These are phyloP conservation scores for Poecilia velifera DNA, from an alignment of 2,797 vertebrate species.

Conservation along the genomic window DNA sequence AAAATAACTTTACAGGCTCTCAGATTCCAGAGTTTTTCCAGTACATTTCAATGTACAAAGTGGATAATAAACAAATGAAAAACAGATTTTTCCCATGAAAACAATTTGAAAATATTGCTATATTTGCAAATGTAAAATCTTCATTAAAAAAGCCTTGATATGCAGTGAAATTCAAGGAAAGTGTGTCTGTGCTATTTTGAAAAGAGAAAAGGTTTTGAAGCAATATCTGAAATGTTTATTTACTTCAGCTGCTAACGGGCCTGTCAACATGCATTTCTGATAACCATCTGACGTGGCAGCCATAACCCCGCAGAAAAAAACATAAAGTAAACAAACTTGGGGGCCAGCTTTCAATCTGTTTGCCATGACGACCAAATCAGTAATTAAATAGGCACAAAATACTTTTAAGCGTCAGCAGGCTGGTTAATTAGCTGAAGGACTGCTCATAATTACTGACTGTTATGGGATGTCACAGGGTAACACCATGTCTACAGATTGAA, in stretches of 20 bases:
- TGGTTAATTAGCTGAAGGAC: slow-evolving; percentile 9
- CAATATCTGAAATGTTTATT: not conserved
- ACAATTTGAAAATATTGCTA: not conserved
- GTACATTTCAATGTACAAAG: slow-evolving; percentile 13
- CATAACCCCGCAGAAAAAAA: slow-evolving; percentile 2
- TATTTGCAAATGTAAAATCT: slow-evolving; percentile 7
- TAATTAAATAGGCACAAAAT: not conserved
- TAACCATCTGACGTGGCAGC: not conserved
- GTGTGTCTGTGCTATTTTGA: not conserved
- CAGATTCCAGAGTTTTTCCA: slow-evolving; percentile 28
- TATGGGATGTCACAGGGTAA: not conserved
- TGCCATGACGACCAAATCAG: not conserved
- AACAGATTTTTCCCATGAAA: slow-evolving; percentile 39
- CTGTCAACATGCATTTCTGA: not conserved
- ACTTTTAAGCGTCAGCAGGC: not conserved
- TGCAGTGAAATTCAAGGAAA: not conserved
- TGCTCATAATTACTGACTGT: not conserved
- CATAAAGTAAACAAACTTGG: not conserved
- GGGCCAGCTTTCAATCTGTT: not conserved
- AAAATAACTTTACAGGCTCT: no score
- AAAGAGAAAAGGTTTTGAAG: not conserved
- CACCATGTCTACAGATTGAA: not conserved
- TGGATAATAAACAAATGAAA: slow-evolving; percentile 22
- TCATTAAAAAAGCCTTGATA: not conserved
- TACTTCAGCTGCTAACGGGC: not conserved